A percentile compares a stretch with the other conserved stretches of the same genome.
These are phyloP conservation scores for Alligator mississippiensis DNA, from an alignment of 2,113 vertebrate genomes.

Conservation along the genomic window DNA sequence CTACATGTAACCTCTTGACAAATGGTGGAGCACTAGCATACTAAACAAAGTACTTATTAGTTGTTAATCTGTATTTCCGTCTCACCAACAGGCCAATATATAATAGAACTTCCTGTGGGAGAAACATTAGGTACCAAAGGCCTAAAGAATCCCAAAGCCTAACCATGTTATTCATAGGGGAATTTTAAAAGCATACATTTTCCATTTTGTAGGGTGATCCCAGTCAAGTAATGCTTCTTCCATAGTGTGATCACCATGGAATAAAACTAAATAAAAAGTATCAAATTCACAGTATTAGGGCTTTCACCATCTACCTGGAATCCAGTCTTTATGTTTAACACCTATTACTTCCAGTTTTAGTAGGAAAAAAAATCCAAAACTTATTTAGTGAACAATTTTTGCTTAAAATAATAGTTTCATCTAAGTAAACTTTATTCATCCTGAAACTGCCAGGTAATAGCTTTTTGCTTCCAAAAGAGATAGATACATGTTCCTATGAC, in stretches of 20 bases:
- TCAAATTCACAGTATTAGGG: not conserved
- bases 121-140: not conserved
- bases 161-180: fast-evolving
- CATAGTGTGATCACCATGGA: not conserved
- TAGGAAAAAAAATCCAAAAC: not conserved
- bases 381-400: not conserved
- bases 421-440: not conserved
- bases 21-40: fast-evolving
- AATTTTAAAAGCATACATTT: not conserved
- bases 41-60: not conserved
- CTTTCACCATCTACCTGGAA: not conserved
- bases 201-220: not conserved
- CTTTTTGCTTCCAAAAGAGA: not conserved
- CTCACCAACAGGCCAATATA: not conserved
- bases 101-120: not conserved
- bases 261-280: not conserved
- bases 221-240: not conserved
- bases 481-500: not conserved
- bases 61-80: not conserved
- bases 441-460: not conserved
- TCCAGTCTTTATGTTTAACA: not conserved
- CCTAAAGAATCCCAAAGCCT: not conserved
- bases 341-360: not conserved
- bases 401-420: slow-evolving; percentile 3
- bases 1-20: not conserved